Base-by-base conservation (phyloP, 2,888 invertebrate genomes). In the Andrena haemorrhoa region DNA sequence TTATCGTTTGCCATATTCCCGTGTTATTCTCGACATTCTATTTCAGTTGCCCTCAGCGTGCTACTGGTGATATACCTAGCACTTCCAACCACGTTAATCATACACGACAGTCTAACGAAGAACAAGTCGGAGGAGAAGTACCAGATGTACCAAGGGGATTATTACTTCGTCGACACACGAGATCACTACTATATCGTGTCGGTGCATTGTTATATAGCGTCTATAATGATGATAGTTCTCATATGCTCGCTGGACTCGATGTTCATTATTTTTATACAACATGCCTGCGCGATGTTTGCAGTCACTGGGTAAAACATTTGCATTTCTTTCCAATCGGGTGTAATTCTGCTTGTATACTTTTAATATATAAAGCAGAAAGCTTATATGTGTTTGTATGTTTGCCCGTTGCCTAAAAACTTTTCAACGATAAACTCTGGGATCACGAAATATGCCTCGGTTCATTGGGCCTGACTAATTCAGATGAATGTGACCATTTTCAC, bases 241-340 rank as follows among this genome's bases (percentile, higher is more conserved):
- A 20, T 58, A 20, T 23, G 23, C 26, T 2, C 58, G n/a, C 16
- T 58, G 20, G 58, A 58, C 26, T 12, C 58, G 26, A 58, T 58
- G 58, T 58, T 23, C 29, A 58, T 58, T 58, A 23, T 26, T 26
- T 58, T 58, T 23, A 58, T 26, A 26, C 58, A 58, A 12, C 58
- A 58, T 26, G 58, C 58, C 12, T 58, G 58, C 12, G 58, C 58
- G 2, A 23, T 58, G 12, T 58, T 58, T 58, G 58, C 58, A 23
- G 26, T 58, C 58, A 26, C 26, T 12, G 58, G 58, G 58, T 58
- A 58, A 58, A 7, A 20, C 20, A 53, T 53, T 53, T 53, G 7
- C 3, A 53, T 53, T 41, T 16, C 41, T 4, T 41, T 16, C 41
- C 12, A 41, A 41, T 41, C 41, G 12, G 41, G 12, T 16, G 41